Evolutionary conservation across 2,113 vertebrate species (phyloP), one percentile per base, ranked within the genome.

Genomic region (Thomomys bottae): DNA sequence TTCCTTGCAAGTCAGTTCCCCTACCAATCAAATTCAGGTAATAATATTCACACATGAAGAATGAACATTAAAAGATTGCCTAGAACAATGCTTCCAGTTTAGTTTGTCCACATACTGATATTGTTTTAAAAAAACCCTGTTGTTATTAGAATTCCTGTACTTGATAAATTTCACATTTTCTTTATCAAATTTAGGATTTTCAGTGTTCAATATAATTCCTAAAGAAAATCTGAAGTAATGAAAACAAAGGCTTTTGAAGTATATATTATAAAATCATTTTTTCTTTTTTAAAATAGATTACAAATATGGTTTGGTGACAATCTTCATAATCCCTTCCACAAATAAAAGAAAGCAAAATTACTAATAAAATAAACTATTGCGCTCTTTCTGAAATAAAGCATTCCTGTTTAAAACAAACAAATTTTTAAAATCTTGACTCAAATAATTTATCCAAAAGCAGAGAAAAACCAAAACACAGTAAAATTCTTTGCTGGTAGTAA

Each of bases 11-110:
- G 49, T 96, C 75, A 61, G 67, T 88, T 93, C 63, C 28, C 67
- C 88, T 90, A 87, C 87, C 68, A 95, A 78, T 85, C 84, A 95
- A 83, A 79, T 42, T 54, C 84, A 92, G 40, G 38, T 80, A 92
- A 68, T 91, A 90, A 90, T 90, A 87, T 93, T 92, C 92, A 93
- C 24, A 54, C 84, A 64, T 38, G 34, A 78, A 49, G 32, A 11
- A 54, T 54, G 49, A 54, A 54, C 49, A 54, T 91, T 87, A 66
- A 57, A 88, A 87, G 66, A 38, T 9, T 38, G 8, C 30, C 32
- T 36, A 80, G 67, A 91, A 34, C 28, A 79, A 20, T 34, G 20
- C 30, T 45, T 21, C 82, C 63, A 89, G 38, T 12, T 76, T 89
- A 93, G 71, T 66, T 64, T 54, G 49, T 54, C 49, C 14, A 54